A percentile compares a stretch with the other conserved stretches of the same genome.
phyloP scores from a whole-genome alignment of 2,888 invertebrate species.

The Tanypteryx hageni region DNA sequence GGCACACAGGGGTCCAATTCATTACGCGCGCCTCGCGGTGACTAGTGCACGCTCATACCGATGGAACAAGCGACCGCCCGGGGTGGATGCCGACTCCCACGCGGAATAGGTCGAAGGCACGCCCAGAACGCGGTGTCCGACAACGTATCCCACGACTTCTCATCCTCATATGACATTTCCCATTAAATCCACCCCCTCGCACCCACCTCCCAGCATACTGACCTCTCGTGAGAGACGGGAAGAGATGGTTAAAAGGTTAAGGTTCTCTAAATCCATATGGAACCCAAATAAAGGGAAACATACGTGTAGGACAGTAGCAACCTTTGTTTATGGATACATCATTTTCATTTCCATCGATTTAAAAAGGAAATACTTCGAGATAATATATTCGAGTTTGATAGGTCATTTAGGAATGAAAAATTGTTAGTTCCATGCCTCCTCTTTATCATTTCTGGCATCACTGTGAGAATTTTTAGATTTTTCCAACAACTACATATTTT shows the following conservation, averaged over 20 bases:
- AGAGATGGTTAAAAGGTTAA: background rate
- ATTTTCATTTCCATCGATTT: too few relatives aligned
- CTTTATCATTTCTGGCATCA: too few relatives aligned
- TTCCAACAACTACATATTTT: too few relatives aligned
- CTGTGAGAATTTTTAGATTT: too few relatives aligned
- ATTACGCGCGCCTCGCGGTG: slow-evolving; percentile 27
- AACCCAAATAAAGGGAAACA: too few relatives aligned
- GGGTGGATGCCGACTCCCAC: background rate
- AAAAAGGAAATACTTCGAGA: too few relatives aligned
- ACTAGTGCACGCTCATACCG: background rate
- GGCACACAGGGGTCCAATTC: slow-evolving; percentile 35
- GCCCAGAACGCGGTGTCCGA: background rate
- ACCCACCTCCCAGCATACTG: background rate
- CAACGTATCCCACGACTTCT: background rate
- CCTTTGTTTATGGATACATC: too few relatives aligned
- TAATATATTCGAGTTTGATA: too few relatives aligned
- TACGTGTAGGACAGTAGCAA: too few relatives aligned
- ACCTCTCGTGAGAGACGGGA: background rate
- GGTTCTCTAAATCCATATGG: too few relatives aligned
- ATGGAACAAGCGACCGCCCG: background rate
- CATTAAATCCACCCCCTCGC: background rate
- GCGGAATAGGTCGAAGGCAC: background rate
- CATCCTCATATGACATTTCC: background rate
- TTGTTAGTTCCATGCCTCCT: too few relatives aligned
- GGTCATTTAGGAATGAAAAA: too few relatives aligned